Conservation (phyloP, 2,797 vertebrate genomes). For the Pantherophis vulpinus region DNA sequence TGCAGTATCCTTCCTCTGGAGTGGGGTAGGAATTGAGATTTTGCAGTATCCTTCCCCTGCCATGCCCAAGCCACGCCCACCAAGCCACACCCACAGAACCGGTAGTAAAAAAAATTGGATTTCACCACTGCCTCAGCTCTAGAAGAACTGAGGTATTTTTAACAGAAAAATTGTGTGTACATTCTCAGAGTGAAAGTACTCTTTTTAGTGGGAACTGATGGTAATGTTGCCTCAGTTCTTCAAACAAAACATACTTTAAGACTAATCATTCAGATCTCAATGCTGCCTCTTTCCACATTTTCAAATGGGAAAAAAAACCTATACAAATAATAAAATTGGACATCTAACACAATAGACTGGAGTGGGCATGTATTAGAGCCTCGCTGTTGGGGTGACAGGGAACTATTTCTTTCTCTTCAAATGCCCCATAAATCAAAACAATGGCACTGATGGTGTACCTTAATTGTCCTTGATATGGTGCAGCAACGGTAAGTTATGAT, state of each 20-base stretch:
- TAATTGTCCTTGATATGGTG: conserved; percentile 68
- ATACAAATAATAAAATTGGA: conserved; percentile 53
- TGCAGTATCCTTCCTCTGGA: too few relatives aligned
- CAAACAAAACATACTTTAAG: not conserved
- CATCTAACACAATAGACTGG: conserved; percentile 47
- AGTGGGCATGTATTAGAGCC: conserved; percentile 22
- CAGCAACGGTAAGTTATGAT: conserved; percentile 63
- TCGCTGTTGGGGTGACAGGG: conserved; percentile 51
- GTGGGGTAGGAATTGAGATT: too few relatives aligned
- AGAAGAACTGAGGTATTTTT: not conserved
- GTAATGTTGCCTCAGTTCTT: not conserved
- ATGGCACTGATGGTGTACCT: conserved; percentile 44
- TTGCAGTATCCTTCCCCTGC: too few relatives aligned
- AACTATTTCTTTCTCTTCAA: conserved; percentile 59
- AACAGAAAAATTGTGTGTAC: not conserved
- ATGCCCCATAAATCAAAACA: conserved; percentile 66
- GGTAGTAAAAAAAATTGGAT: too few relatives aligned
- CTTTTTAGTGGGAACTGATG: not conserved
- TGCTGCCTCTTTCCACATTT: conserved; percentile 24
- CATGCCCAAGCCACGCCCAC: too few relatives aligned
- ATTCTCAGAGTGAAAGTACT: not conserved
- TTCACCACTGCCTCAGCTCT: not conserved
- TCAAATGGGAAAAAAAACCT: conserved; percentile 31
- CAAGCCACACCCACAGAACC: too few relatives aligned
- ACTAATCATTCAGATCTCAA: not conserved